Conservation (phyloP, 2,113 vertebrate species). For the Isurus oxyrinchus region DNA sequence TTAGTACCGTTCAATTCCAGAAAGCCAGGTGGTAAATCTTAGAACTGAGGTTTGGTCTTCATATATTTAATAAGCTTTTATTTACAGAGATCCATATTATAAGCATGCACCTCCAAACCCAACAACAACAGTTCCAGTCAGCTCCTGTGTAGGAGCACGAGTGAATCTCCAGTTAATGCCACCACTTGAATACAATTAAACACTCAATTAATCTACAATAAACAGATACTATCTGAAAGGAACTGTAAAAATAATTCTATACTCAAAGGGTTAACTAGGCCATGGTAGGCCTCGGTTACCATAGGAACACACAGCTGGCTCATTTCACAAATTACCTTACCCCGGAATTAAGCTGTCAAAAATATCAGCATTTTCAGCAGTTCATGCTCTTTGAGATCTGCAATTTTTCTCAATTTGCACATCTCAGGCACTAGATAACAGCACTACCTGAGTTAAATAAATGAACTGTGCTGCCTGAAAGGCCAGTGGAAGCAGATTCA, state of each 20-base stretch:
- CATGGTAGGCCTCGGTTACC: neutral
- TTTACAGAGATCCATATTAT: neutral
- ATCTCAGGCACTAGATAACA: neutral
- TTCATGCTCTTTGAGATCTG: neutral
- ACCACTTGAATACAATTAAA: neutral
- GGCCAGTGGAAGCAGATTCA: neutral
- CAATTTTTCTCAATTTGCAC: neutral
- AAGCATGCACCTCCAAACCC: neutral
- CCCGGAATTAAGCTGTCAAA: neutral
- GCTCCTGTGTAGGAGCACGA: neutral
- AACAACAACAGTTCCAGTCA: neutral
- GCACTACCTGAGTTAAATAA: neutral
- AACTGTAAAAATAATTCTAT: neutral
- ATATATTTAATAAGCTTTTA: neutral
- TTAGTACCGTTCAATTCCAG: neutral
- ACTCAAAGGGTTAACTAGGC: neutral
- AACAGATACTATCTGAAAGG: neutral
- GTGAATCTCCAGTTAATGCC: neutral
- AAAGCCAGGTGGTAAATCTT: too few relatives aligned
- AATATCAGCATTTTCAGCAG: neutral
- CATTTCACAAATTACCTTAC: neutral
- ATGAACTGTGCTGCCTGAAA: neutral
- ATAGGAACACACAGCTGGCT: neutral
- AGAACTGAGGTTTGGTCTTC: too few relatives aligned
- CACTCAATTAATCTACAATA: neutral